Evolutionary conservation across 2,888 invertebrate genomes (phyloP).

Genomic region (Alentia gelatinosa): DNA sequence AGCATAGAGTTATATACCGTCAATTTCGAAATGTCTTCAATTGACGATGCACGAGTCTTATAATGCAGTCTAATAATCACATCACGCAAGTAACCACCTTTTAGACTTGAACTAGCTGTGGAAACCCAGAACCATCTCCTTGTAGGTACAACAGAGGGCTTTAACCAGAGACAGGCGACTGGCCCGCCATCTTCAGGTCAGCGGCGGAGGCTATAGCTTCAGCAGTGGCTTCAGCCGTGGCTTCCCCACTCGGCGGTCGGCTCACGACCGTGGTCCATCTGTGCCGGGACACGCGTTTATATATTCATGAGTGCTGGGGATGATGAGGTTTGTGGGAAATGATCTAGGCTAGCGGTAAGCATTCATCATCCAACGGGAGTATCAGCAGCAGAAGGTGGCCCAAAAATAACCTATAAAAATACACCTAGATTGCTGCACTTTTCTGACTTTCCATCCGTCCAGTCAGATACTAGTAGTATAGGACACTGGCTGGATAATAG

Average conservation of each 20-base stretch:
- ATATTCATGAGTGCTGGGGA: constrained; percentile 26
- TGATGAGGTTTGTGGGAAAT: constrained; percentile 50
- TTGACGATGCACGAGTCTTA: no score
- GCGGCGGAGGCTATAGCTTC: constrained; percentile 1
- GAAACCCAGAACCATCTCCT: neutral
- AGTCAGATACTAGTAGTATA: no score
- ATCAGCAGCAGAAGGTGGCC: neutral
- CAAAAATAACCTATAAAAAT: no score
- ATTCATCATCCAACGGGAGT: constrained; percentile 21
- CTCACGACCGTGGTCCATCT: constrained; percentile 47
- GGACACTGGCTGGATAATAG: no score
- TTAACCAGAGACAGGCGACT: neutral
- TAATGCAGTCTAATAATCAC: no score
- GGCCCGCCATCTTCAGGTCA: constrained; percentile 15
- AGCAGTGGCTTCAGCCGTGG: constrained; percentile 15
- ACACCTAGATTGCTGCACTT: no score
- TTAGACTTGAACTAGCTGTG: no score
- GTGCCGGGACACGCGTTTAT: constrained; percentile 38
- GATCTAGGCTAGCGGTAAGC: constrained; percentile 40
- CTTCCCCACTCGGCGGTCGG: constrained; percentile 35
- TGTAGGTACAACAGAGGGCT: neutral
- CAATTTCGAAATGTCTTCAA: no score
- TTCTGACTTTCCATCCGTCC: no score
- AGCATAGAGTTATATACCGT: no score
- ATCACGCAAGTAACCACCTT: no score